Percentiles rank a stretch among this genome's conserved stretches.
These are phyloP conservation scores for Euura saliciscinereae DNA, from an alignment of 1,140 invertebrate genomes.

Conservation along the genomic window DNA sequence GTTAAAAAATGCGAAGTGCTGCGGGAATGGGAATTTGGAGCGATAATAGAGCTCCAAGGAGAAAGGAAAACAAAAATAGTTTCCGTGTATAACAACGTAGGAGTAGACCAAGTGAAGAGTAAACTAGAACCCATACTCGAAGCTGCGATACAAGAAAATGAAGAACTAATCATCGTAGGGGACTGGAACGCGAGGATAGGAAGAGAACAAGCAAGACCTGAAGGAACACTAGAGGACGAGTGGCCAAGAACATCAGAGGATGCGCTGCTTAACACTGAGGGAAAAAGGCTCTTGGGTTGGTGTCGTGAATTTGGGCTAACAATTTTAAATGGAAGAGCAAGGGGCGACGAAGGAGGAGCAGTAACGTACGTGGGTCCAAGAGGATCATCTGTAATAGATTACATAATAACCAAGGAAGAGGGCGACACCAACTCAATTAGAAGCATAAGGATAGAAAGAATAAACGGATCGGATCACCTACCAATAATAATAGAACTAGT, in stretches of 20 bases:
- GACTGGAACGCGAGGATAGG: conserved; percentile 21
- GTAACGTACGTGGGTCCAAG: conserved; percentile 3
- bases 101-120: background rate
- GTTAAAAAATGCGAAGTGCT: background rate
- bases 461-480: conserved; percentile 15
- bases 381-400: conserved; percentile 10
- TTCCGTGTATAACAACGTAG: conserved; percentile 18
- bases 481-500: conserved; percentile 9
- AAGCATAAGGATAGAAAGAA: background rate
- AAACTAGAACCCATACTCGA: background rate
- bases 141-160: background rate
- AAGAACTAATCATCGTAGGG: conserved; percentile 11
- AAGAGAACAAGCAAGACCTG: conserved; percentile 5
- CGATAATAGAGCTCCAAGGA: background rate
- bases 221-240: too few relatives aligned
- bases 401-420: background rate
- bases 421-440: background rate
- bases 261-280: conserved; percentile 13
- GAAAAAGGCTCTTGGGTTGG: conserved; percentile 13
- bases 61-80: conserved; percentile 12
- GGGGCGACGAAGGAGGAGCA: conserved; percentile 12
- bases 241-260: conserved; percentile 13
- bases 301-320: conserved; percentile 12
- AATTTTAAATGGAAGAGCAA: conserved; percentile 13
- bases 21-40: conserved; percentile 15